These are phyloP conservation scores for Lycaena phlaeas DNA, from an alignment of 2,888 invertebrate species.

Conservation along the genomic window DNA sequence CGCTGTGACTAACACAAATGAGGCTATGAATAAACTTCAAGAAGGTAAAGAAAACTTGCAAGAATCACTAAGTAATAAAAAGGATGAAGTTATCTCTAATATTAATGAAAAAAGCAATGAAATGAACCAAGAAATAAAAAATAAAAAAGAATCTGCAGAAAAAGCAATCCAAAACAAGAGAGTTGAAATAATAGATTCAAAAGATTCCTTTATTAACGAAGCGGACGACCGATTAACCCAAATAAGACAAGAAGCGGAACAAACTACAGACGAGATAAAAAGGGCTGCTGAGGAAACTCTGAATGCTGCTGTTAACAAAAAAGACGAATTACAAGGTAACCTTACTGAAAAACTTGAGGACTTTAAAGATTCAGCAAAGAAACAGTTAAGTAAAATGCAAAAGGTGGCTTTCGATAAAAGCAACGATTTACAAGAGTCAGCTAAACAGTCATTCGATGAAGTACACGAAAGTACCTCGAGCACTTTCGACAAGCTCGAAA, in stretches of 20 bases:
- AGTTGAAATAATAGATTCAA: constrained; percentile 23
- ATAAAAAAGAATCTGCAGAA: constrained; percentile 21
- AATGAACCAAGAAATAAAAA: constrained; percentile 19
- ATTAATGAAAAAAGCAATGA: constrained; percentile 22
- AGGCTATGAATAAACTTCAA: constrained; percentile 26
- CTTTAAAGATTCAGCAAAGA: constrained; percentile 31
- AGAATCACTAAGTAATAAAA: constrained; percentile 28
- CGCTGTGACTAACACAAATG: constrained; percentile 17
- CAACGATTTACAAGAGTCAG: constrained; percentile 39
- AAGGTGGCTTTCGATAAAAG: constrained; percentile 31
- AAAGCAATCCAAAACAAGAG: constrained; percentile 23
- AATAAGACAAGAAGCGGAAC: constrained; percentile 58
- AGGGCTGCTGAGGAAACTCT: constrained; percentile 51
- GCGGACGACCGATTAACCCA: constrained; percentile 43
- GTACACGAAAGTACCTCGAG: constrained; percentile 58
- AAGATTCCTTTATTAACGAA: constrained; percentile 28
- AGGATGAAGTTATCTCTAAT: constrained; percentile 23
- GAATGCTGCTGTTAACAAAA: constrained; percentile 46
- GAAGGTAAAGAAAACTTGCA: constrained; percentile 25
- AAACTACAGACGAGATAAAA: constrained; percentile 58
- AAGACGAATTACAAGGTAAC: constrained; percentile 37
- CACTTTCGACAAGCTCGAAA: constrained; percentile 63
- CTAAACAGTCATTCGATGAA: constrained; percentile 49
- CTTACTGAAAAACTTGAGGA: constrained; percentile 32
- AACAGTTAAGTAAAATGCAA: constrained; percentile 35